Evolutionary conservation across 37 sponge, comb jelly and placozoan species (phyloP).

Genomic region (Diacarnus erythraeanus): DNA sequence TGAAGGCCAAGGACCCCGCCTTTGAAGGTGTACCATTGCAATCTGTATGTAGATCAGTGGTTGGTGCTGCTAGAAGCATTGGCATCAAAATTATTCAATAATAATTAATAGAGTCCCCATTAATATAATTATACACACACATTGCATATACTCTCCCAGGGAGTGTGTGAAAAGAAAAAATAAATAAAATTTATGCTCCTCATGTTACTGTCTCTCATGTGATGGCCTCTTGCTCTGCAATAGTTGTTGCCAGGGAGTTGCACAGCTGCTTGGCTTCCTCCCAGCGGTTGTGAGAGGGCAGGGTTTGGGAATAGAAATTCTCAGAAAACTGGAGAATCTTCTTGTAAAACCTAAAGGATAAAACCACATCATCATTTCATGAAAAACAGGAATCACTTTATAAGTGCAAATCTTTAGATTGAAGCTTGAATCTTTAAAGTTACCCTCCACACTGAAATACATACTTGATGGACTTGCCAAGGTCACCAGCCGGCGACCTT

Average conservation of each 20-base stretch:
- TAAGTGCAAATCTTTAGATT: not conserved
- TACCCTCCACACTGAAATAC: not conserved
- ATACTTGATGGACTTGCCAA: constrained; percentile 2
- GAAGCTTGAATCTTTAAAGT: not conserved
- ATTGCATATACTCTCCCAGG: not conserved
- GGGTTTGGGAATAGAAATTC: constrained; percentile 64
- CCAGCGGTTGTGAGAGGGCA: constrained; percentile 61
- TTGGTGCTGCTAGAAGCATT: constrained; percentile 80
- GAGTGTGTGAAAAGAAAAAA: not conserved
- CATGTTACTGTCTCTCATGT: too few relatives aligned
- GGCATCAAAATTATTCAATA: constrained; percentile 73
- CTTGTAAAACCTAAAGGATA: constrained; percentile 47
- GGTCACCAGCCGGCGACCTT: not conserved
- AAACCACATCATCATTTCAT: not conserved
- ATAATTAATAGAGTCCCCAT: too few relatives aligned
- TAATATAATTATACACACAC: not conserved
- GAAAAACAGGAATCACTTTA: not conserved
- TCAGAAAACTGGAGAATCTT: constrained; percentile 63
- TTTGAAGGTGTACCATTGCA: constrained; percentile 67
- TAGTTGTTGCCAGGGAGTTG: not conserved
- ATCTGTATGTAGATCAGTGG: constrained; percentile 75
- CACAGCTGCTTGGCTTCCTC: constrained; percentile 49
- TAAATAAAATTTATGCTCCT: not conserved
- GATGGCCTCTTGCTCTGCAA: not conserved
- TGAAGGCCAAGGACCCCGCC: constrained; percentile 71